These are phyloP conservation scores for Astur gentilis DNA, from an alignment of 2,113 vertebrate species.

Conservation along the genomic window DNA sequence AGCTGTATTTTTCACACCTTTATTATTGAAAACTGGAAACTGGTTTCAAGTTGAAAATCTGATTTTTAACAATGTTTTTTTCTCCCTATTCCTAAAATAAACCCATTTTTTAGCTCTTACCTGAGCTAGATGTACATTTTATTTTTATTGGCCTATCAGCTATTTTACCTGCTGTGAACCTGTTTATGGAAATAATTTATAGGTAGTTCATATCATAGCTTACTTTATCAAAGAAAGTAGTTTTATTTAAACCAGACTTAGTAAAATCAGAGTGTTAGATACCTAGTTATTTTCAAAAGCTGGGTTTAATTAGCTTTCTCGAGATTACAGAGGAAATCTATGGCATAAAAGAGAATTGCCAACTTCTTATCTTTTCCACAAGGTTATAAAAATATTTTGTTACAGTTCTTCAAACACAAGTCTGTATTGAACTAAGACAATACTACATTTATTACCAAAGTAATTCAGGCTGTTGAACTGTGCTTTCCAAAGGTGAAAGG, in stretches of 20 bases:
- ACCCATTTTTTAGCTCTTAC: neutral
- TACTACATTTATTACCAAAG: slow-evolving; percentile 17
- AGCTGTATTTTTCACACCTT: neutral
- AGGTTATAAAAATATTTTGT: slow-evolving; percentile 55
- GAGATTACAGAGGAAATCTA: neutral
- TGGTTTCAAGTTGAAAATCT: neutral
- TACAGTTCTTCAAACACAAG: slow-evolving; percentile 33
- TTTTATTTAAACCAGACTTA: slow-evolving; percentile 31
- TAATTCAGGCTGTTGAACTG: slow-evolving; percentile 39
- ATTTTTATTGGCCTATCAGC: neutral
- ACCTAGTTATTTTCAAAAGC: slow-evolving; percentile 13
- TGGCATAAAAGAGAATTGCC: slow-evolving; percentile 23
- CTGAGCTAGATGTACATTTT: neutral
- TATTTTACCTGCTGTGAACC: neutral
- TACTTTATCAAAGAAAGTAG: neutral
- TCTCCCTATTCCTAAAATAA: neutral
- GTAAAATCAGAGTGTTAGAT: neutral
- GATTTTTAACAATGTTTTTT: neutral
- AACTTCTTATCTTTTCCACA: slow-evolving; percentile 26
- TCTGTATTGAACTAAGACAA: slow-evolving; percentile 12
- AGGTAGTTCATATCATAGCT: neutral
- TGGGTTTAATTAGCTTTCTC: slow-evolving; percentile 16
- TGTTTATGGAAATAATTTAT: neutral
- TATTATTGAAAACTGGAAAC: neutral
- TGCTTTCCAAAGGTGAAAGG: slow-evolving; percentile 51